Evolutionary conservation across 2,797 vertebrate species (phyloP), one percentile per base, ranked within the genome.

Genomic region (Dipus sagitta): DNA sequence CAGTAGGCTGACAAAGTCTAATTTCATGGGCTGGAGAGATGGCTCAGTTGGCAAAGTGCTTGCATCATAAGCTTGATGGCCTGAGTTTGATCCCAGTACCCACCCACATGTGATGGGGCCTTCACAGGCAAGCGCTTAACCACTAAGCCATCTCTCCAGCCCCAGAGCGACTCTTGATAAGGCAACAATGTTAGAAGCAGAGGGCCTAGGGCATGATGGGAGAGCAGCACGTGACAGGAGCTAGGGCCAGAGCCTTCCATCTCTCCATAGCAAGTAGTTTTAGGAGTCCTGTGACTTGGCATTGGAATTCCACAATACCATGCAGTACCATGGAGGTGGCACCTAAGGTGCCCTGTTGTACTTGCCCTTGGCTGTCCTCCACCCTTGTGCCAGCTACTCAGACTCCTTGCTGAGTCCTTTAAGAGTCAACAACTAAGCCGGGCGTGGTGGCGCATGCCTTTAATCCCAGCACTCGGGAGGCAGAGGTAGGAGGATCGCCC

Each of bases 321-420:
- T 12, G 23, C 32, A 80, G 0, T 32, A 30, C 23, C 64, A 1
- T 0, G 12, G 54, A 54, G 78, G 64, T 0, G 54, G 18, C 6
- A 24, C 47, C 78, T 68, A 3, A 18, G n/a, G 11, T 38, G 14
- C 18, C 91, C 38, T 1, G 1, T 8, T 52, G 38, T 20, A 12
- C 42, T n/a, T 76, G 38, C 6, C 28, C 52, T 38, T 3, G 6
- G 34, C 32, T n/a, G 1, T 17, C n/a, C 6, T 58, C 47, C 60
- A 54, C 64, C 32, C 10, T 67, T 54, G 58, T 42, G 17, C 47
- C 64, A 24, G 11, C 67, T 47, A 1, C 52, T 81, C 62, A 3
- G 10, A 18, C 65, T 74, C 17, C 71, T 82, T 26, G 11, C 14
- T 79, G 21, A 24, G 17, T 18, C 47, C n/a, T 62, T 54, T 20